phyloP scores from a whole-genome alignment of 1,140 invertebrate genomes.

The Drosophila carrolli region DNA sequence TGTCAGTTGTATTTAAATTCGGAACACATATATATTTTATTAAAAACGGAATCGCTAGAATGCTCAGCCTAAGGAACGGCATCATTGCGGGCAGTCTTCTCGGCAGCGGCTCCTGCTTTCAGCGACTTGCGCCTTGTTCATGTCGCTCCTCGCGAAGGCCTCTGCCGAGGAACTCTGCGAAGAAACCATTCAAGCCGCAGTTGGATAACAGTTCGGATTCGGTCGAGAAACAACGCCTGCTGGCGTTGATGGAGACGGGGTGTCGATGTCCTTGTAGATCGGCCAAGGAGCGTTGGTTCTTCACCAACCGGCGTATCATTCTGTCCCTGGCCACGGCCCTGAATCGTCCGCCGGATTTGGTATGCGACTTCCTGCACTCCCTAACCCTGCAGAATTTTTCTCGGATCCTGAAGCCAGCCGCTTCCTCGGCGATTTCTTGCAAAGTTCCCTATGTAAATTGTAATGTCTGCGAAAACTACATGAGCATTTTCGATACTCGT shows the following conservation, averaged over 20 bases:
- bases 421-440: background rate
- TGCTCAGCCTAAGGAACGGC: conserved; percentile 20
- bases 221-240: background rate
- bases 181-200: conserved; percentile 2
- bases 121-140: conserved; percentile 5
- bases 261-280: background rate
- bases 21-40: conserved; percentile 16
- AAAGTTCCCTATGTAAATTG: conserved; percentile 20
- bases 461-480: conserved; percentile 19
- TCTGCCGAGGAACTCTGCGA: background rate
- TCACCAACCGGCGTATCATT: conserved; percentile 17
- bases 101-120: conserved; percentile 5
- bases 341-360: background rate
- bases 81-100: conserved; percentile 18
- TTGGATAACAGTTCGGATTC: background rate
- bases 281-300: conserved; percentile 23
- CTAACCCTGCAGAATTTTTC: conserved; percentile 52
- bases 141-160: conserved; percentile 20
- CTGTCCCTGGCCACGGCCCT: conserved; percentile 1
- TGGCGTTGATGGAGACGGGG: background rate
- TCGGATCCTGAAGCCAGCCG: conserved; percentile 14
- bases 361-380: conserved; percentile 41
- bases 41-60: background rate
- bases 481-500: conserved; percentile 34
- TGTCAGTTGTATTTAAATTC: conserved; percentile 23